Evolutionary conservation across 2,888 invertebrate genomes (phyloP).

Genomic region (Allophyes oxyacanthae): DNA sequence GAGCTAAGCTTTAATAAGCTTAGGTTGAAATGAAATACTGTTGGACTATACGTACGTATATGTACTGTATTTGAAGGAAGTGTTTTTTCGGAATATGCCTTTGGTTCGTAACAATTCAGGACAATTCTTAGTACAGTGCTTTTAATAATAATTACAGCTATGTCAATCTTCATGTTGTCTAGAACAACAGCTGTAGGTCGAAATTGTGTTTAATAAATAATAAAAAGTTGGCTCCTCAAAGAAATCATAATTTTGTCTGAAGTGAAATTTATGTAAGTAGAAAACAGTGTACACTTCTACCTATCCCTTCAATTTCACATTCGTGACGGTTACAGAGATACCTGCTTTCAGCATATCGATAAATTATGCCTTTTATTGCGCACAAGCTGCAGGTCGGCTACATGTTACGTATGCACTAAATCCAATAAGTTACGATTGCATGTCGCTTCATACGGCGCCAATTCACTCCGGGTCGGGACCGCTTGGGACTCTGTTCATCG

Average conservation of each 20-base stretch:
- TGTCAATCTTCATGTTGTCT: too few species aligned
- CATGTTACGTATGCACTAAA: constrained; percentile 45
- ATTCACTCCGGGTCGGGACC: constrained; percentile 46
- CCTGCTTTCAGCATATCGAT: constrained; percentile 18
- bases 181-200: too few species aligned
- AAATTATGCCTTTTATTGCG: constrained; percentile 42
- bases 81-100: background rate
- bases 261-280: too few species aligned
- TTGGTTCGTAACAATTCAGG: too few species aligned
- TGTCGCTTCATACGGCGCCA: constrained; percentile 48
- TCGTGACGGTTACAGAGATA: too few species aligned
- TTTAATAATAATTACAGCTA: too few species aligned
- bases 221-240: too few species aligned
- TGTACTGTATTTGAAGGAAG: background rate
- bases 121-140: too few species aligned
- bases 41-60: constrained; percentile 16
- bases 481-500: constrained; percentile 34
- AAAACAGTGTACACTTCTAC: too few species aligned
- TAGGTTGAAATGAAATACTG: constrained; percentile 23
- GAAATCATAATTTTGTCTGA: too few species aligned
- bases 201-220: too few species aligned
- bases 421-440: constrained; percentile 54
- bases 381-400: constrained; percentile 27
- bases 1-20: constrained; percentile 33
- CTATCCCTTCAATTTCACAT: too few species aligned